phyloP scores from a whole-genome alignment of 2,797 vertebrate species.

The Oryzias sinensis region DNA sequence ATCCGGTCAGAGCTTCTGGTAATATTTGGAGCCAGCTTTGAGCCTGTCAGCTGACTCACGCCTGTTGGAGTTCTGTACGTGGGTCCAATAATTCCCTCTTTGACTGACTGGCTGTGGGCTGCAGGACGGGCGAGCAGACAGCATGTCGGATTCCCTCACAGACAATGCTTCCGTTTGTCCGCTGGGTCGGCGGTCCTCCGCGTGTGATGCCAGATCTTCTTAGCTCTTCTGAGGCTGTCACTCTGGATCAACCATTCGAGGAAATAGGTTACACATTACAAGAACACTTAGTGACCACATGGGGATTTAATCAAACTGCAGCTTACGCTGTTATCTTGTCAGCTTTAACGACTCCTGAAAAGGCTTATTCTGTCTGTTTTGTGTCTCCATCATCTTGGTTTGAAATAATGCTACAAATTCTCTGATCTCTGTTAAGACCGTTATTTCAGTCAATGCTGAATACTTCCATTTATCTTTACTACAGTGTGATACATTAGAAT shows the following conservation, averaged over 20 bases:
- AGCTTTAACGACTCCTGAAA: not conserved
- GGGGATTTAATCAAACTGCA: not conserved
- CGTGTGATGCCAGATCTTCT: constrained; percentile 13
- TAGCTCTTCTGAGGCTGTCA: constrained; percentile 19
- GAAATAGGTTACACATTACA: constrained; percentile 27
- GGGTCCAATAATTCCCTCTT: constrained; percentile 49
- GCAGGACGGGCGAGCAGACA: constrained; percentile 32
- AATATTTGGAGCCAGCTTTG: constrained; percentile 11
- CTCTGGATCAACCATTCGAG: constrained; percentile 15
- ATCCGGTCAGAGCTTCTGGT: constrained; percentile 15
- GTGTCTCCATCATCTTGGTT: too few species aligned
- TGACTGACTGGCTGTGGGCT: constrained; percentile 44
- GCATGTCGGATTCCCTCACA: constrained; percentile 34
- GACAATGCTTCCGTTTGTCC: constrained; percentile 61
- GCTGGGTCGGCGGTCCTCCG: constrained; percentile 28
- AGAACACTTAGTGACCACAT: not conserved
- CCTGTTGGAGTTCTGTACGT: constrained; percentile 19
- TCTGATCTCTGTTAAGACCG: not conserved
- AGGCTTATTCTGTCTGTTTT: not conserved
- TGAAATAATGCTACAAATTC: not conserved
- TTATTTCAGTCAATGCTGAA: too few species aligned
- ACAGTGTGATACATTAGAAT: too few species aligned
- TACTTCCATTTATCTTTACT: too few species aligned
- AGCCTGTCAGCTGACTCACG: constrained; percentile 15
- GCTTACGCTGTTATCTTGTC: not conserved